Conservation (phyloP, 2,888 invertebrate genomes). For the Meloe dianella region DNA sequence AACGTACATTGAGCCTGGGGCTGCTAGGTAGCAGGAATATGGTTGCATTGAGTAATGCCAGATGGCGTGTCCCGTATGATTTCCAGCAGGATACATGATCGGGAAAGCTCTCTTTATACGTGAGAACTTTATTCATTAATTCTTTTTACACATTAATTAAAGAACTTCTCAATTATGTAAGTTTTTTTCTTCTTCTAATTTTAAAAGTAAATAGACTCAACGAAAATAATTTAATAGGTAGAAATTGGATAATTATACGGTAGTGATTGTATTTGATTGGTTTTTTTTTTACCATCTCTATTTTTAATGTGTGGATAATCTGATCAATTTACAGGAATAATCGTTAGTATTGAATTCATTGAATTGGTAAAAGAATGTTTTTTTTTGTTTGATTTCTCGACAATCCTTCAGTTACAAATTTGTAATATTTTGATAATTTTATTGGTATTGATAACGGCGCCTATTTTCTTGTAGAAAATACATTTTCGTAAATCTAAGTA, state of each 20-base stretch:
- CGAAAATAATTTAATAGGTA: not conserved
- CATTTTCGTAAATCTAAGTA: not conserved
- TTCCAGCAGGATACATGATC: not conserved
- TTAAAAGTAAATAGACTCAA: not conserved
- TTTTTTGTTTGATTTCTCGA: no score
- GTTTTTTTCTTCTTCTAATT: not conserved
- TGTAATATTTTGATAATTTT: no score
- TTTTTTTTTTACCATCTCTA: not conserved
- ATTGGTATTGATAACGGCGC: not conserved
- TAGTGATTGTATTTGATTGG: not conserved
- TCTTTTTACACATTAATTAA: not conserved
- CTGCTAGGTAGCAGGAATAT: slow-evolving; percentile 14
- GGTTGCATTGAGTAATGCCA: not conserved
- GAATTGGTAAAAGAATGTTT: not conserved
- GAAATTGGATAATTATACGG: not conserved
- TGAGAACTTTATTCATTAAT: slow-evolving; percentile 2
- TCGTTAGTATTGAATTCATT: not conserved
- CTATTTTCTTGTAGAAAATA: not conserved
- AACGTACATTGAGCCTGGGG: slow-evolving; percentile 12
- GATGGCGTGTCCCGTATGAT: slow-evolving; percentile 3
- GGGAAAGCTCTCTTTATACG: not conserved
- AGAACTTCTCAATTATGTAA: not conserved
- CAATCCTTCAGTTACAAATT: no score
- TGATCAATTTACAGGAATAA: not conserved
- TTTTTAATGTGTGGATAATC: not conserved